These are phyloP conservation scores for Cenopis cana DNA, from an alignment of 2,888 invertebrate species.

Conservation along the genomic window DNA sequence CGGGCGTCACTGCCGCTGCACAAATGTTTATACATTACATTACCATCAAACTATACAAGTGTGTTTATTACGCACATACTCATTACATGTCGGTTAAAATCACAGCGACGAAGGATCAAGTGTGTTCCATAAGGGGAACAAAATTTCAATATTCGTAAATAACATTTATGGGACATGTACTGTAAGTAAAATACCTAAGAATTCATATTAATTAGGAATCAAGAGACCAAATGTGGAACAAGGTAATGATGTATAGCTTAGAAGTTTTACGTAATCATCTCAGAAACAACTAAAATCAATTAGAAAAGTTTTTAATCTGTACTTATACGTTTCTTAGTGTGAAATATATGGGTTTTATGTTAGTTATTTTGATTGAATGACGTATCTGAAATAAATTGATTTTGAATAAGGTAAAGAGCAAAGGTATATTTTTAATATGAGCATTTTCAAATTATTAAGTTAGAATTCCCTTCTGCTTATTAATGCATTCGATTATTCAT, in stretches of 20 bases:
- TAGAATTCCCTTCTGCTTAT: slow-evolving; percentile 5
- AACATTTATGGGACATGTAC: neutral
- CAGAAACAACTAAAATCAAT: too few species aligned
- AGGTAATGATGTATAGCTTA: too few species aligned
- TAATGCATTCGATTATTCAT: slow-evolving; percentile 10
- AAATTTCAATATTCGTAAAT: neutral
- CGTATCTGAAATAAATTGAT: too few species aligned
- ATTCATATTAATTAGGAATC: neutral
- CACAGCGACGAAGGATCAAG: neutral
- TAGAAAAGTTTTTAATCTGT: too few species aligned
- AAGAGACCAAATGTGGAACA: too few species aligned
- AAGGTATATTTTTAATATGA: too few species aligned
- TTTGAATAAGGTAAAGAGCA: too few species aligned
- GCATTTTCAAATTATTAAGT: neutral
- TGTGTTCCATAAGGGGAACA: neutral
- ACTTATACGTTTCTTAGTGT: too few species aligned
- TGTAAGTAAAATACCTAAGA: neutral
- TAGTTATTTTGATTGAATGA: too few species aligned
- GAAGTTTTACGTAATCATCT: too few species aligned
- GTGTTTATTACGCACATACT: neutral
- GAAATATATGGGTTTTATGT: too few species aligned
- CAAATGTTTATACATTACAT: slow-evolving; percentile 44
- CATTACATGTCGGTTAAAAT: neutral
- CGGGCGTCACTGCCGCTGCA: slow-evolving; percentile 68
- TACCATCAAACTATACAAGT: neutral